Conservation (phyloP, 2,113 vertebrate genomes). For the Corythaeola cristata region DNA sequence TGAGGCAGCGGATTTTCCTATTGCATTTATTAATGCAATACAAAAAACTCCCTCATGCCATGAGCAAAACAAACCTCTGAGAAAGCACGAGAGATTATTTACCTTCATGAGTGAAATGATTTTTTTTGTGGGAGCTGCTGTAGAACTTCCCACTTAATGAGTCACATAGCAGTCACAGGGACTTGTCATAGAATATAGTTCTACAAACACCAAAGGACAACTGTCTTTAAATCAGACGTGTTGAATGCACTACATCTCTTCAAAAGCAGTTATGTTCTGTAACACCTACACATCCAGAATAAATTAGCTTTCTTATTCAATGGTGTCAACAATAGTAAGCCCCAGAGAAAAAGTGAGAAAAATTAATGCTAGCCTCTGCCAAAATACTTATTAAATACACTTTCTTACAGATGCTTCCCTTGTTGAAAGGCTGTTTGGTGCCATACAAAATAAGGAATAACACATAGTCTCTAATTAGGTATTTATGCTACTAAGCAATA, state of each 20-base stretch:
- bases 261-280: conserved; percentile 38
- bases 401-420: conserved; percentile 19
- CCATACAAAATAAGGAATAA: neutral
- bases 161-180: conserved; percentile 29
- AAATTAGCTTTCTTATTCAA: conserved; percentile 70
- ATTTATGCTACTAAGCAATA: neutral
- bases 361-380: conserved; percentile 36
- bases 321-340: conserved; percentile 42
- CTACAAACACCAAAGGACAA: conserved; percentile 51
- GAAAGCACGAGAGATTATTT: conserved; percentile 35
- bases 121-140: conserved; percentile 48
- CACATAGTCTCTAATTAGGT: neutral
- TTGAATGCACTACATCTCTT: conserved; percentile 58
- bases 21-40: neutral
- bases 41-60: neutral
- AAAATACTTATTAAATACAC: conserved; percentile 39
- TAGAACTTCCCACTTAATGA: conserved; percentile 58
- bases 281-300: conserved; percentile 69
- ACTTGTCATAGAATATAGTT: conserved; percentile 49
- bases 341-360: conserved; percentile 40
- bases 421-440: neutral
- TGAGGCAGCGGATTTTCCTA: neutral
- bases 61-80: conserved; percentile 10
- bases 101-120: neutral
- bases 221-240: conserved; percentile 61